These are phyloP conservation scores for Drosophila trapezifrons DNA, from an alignment of 1,140 invertebrate species.

Conservation along the genomic window DNA sequence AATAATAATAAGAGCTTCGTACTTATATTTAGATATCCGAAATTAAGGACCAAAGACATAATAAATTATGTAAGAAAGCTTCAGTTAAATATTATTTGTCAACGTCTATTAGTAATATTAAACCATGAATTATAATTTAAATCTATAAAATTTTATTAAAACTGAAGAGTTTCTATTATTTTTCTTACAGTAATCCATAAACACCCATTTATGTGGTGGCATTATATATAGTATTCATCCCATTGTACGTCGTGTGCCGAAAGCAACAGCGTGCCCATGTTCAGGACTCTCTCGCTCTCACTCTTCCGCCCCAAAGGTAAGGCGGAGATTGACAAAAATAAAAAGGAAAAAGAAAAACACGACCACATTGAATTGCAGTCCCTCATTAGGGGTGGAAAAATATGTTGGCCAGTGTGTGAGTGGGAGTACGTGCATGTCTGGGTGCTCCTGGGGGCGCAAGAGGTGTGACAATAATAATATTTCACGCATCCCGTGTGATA, in stretches of 20 bases:
- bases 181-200: too few relatives aligned
- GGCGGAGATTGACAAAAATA: constrained; percentile 21
- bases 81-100: too few relatives aligned
- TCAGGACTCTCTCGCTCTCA: constrained; percentile 46
- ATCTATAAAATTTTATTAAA: too few relatives aligned
- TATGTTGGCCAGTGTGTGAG: constrained; percentile 31
- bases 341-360: constrained; percentile 32
- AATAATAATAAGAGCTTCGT: too few relatives aligned
- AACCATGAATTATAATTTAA: too few relatives aligned
- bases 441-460: constrained; percentile 36
- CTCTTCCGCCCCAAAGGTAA: constrained; percentile 38
- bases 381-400: constrained; percentile 76
- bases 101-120: too few relatives aligned
- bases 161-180: too few relatives aligned
- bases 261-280: constrained; percentile 76
- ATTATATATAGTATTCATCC: neutral
- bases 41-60: too few relatives aligned
- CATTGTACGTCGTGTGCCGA: constrained; percentile 16
- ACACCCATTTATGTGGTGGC: neutral
- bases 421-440: constrained; percentile 17
- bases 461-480: constrained; percentile 74
- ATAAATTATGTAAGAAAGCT: too few relatives aligned
- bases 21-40: too few relatives aligned
- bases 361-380: constrained; percentile 69
- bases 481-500: constrained; percentile 53